Evolutionary conservation across 2,797 vertebrate genomes (phyloP).

Genomic region (Otolemur crassicaudatus): DNA sequence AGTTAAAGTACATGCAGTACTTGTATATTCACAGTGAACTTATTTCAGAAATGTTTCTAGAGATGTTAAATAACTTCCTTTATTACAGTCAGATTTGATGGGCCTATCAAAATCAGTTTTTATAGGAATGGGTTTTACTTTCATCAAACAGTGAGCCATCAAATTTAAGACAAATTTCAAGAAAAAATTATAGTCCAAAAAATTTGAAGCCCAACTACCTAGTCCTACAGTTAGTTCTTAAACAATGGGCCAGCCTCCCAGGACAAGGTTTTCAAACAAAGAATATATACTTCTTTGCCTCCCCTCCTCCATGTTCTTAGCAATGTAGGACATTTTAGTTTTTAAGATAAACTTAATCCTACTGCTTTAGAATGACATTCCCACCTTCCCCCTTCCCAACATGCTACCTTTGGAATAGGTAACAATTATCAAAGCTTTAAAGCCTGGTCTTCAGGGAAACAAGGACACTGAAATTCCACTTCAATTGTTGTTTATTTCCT

Average conservation of each 20-base stretch:
- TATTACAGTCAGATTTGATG: conserved; percentile 12
- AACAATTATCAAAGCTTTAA: background rate
- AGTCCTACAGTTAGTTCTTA: background rate
- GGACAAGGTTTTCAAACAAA: conserved; percentile 25
- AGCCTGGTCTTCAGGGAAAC: background rate
- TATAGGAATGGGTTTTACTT: conserved; percentile 16
- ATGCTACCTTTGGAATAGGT: background rate
- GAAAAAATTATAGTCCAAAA: background rate
- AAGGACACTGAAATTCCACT: conserved; percentile 38
- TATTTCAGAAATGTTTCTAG: conserved; percentile 33
- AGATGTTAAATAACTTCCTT: conserved; percentile 35
- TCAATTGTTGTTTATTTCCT: conserved; percentile 65
- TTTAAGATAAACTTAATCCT: conserved; percentile 43
- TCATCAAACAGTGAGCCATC: conserved; percentile 17
- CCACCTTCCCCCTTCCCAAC: background rate
- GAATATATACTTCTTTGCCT: background rate
- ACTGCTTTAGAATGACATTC: background rate
- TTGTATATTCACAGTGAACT: background rate
- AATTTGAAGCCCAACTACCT: background rate
- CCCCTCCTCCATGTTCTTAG: background rate
- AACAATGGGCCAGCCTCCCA: background rate
- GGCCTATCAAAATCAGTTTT: conserved; percentile 11
- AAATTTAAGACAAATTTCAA: conserved; percentile 10
- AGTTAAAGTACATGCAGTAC: background rate
- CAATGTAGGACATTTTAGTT: conserved; percentile 6